Evolutionary conservation across 2,888 invertebrate species (phyloP), one percentile per base, ranked within the genome.

Genomic region (Megalurothrips usitatus): DNA sequence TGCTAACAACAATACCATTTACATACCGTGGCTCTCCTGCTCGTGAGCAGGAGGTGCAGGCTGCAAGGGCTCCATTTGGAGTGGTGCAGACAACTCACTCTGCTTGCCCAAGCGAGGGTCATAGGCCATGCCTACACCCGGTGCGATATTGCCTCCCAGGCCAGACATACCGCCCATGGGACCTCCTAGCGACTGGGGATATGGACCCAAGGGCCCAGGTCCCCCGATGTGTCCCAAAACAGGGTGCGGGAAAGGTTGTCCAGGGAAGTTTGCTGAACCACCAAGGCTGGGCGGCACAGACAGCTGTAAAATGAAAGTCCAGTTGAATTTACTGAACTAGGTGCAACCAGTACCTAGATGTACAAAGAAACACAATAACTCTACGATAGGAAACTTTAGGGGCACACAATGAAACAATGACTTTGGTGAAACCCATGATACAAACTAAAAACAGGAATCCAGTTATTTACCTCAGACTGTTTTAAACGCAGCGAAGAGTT

Each of bases 271-370:
- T 23, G 68, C 68, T 11, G 68, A 75, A 75, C 68, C 68, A 12
- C 68, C 68, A 26, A 93, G 89, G 80, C 92, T 91, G 78, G 94
- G 93, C 75, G 93, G 93, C 85, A 94, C 92, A 83, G 94, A 94
- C 88, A 94, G 92, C 90, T 94, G 92, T 79, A 82, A 84, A 81
- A 79, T 84, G 85, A 80, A 78, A 81, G 49, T 81, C 47, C 63
- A 28, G 80, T 81, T 78, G 43, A 78, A 81, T 63, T 26, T 81
- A 47, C 19, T 81, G 26, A 49, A 80, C 83, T 84, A 84, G 84
- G 80, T 47, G 82, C 82, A 26, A n/a, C 10, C 28, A n/a, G n/a
- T n/a, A 79, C 23, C 19, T 79, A 79, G 10, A 68, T n/a, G 6
- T 68, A 68, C 19, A n/a, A 2, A n/a, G 2, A 28, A 80, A 52